These are phyloP conservation scores for Gallinago nigripennis DNA, from an alignment of 2,797 vertebrate genomes.

Conservation along the genomic window DNA sequence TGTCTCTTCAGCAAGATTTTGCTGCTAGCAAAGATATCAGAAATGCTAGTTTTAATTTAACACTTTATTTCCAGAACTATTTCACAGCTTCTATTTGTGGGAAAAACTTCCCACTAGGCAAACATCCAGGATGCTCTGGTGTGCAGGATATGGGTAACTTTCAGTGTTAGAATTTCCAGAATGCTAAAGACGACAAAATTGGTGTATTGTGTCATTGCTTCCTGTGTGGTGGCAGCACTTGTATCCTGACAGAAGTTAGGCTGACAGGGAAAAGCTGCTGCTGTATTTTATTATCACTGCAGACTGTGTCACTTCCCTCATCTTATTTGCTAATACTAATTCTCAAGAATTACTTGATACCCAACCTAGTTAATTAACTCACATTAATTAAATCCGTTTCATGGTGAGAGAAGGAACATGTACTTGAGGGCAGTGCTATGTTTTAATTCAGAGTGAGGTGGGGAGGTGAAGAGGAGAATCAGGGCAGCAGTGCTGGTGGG, in stretches of 20 bases:
- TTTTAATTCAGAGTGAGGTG: not conserved
- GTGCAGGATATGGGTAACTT: not conserved
- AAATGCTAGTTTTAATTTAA: not conserved
- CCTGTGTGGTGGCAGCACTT: not conserved
- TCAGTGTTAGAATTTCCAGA: not conserved
- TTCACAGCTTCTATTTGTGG: not conserved
- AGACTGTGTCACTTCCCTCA: not conserved
- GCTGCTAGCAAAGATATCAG: not conserved
- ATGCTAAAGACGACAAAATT: not conserved
- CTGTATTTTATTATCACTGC: not conserved
- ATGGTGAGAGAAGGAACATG: not conserved
- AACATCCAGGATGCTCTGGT: not conserved
- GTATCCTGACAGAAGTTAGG: not conserved
- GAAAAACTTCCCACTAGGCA: not conserved
- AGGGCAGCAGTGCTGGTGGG: not conserved
- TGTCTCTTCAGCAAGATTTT: not conserved
- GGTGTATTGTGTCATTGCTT: not conserved
- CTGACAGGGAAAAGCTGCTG: not conserved
- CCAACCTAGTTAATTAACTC: slow-evolving; percentile 16
- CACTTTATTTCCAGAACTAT: not conserved
- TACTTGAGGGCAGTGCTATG: not conserved
- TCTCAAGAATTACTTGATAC: not conserved
- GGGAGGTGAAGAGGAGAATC: not conserved
- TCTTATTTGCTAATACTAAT: not conserved
- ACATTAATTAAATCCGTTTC: slow-evolving; percentile 21